These are phyloP conservation scores for Stenurella melanura DNA, from an alignment of 2,888 invertebrate species.

Conservation along the genomic window DNA sequence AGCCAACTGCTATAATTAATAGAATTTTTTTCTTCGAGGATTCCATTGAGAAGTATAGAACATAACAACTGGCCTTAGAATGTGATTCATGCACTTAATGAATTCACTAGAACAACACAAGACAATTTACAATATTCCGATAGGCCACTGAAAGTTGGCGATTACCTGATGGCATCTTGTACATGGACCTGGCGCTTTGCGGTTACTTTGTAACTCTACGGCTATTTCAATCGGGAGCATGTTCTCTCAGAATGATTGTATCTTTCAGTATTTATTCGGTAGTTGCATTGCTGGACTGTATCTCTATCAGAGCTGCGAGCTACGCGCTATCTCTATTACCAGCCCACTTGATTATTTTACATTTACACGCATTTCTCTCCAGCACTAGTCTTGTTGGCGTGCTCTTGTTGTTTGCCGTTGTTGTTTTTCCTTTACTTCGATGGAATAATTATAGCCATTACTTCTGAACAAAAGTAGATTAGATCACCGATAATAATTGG, in stretches of 20 bases:
- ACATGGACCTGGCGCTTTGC: slow-evolving; percentile 61
- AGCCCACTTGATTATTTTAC: slow-evolving; percentile 72
- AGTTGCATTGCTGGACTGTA: slow-evolving; percentile 70
- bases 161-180: slow-evolving; percentile 55
- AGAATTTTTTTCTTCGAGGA: not conserved
- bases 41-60: not conserved
- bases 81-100: slow-evolving; percentile 45
- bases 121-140: slow-evolving; percentile 60
- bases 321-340: slow-evolving; percentile 72
- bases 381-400: slow-evolving; percentile 48
- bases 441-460: slow-evolving; percentile 67
- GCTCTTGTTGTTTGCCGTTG: slow-evolving; percentile 51
- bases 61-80: not conserved
- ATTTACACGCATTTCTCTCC: slow-evolving; percentile 71
- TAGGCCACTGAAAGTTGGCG: slow-evolving; percentile 56
- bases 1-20: too few species aligned
- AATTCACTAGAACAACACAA: slow-evolving; percentile 53
- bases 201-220: slow-evolving; percentile 62
- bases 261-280: slow-evolving; percentile 73
- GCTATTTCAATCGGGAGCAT: slow-evolving; percentile 72
- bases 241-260: slow-evolving; percentile 71
- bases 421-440: slow-evolving; percentile 59
- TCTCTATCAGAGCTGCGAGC: slow-evolving; percentile 70
- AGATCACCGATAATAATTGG: slow-evolving; percentile 65
- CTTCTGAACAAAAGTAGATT: slow-evolving; percentile 65